Base-by-base conservation (phyloP, 1,140 invertebrate species). In the Anoplolepis gracilipes region DNA sequence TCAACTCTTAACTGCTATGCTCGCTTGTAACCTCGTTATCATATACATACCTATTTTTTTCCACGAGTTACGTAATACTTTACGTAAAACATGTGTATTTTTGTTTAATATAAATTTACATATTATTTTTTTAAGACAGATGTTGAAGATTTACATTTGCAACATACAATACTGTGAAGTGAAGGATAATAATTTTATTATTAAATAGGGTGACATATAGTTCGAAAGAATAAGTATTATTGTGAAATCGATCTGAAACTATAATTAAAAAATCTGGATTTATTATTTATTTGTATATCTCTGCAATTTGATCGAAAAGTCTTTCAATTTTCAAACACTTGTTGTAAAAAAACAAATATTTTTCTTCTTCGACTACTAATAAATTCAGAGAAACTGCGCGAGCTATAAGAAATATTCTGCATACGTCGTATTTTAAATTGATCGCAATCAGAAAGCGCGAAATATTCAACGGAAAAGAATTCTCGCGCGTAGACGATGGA, bases 401-500 rank as follows among this genome's bases (percentile, higher is more conserved):
- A 61, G 25, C 19, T 57, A 3, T 22, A 11, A 5, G 5, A 36
- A 28, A 33, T 33, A 49, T 64, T 46, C 30, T 13, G 1, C 22
- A 25, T 36, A 55, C 5, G 33, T 49, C 25, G 25, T 59, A 36
- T 61, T n/a, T 33, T 16, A 55, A 53, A n/a, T 16, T 33, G 53
- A 82, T 82, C 39, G 53, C 22, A 46, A 53, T 79, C 64, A 28
- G 53, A 25, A 82, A 82, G 39, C 25, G 67, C 55, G 53, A 81
- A 67, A 57, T 81, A 59, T 81, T 33, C 67, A 28, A 33, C 11
- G 46, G 25, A 72, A 76, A 72, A 59, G 42, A 72, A 76, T 30
- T 46, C 22, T 46, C 53, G 75, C 53, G 75, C 46, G 78, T 72
- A 73, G 59, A 55, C 61, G 85, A 77, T 87, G 75, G 89, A 82